phyloP scores from a whole-genome alignment of 2,797 vertebrate genomes.

The Tokudaia muenninki region DNA sequence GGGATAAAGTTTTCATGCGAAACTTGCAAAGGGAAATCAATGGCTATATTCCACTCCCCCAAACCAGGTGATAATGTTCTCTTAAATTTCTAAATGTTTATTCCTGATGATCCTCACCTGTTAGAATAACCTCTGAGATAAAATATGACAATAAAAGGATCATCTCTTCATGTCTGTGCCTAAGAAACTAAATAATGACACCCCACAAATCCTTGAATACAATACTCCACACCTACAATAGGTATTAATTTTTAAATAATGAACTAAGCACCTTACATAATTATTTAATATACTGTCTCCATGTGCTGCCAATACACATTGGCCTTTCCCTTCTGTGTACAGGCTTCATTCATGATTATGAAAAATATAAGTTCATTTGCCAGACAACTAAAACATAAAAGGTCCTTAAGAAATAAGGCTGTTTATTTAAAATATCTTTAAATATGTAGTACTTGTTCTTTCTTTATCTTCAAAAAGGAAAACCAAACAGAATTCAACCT shows the following conservation, averaged over 20 bases:
- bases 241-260: constrained; percentile 26
- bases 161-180: constrained; percentile 8
- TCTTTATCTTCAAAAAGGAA: constrained; percentile 30
- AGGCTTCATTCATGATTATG: not conserved
- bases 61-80: not conserved
- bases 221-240: not conserved
- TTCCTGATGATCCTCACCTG: not conserved
- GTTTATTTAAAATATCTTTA: constrained; percentile 24
- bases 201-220: not conserved
- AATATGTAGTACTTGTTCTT: not conserved
- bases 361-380: constrained; percentile 45
- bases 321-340: constrained; percentile 36
- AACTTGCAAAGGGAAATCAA: not conserved
- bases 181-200: constrained; percentile 30
- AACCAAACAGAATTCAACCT: constrained; percentile 36
- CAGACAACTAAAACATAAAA: not conserved
- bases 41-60: not conserved
- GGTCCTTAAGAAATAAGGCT: not conserved
- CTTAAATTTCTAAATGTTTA: constrained; percentile 33
- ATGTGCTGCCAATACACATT: constrained; percentile 23
- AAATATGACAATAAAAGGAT: not conserved
- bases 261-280: constrained; percentile 23
- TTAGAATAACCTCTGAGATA: not conserved
- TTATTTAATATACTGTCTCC: constrained; percentile 18
- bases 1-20: not conserved